A percentile compares a stretch with the other conserved stretches of the same genome.
These are phyloP conservation scores for Haliclona indistincta DNA, from an alignment of 37 sponge, comb jelly and placozoan genomes.

Conservation along the genomic window DNA sequence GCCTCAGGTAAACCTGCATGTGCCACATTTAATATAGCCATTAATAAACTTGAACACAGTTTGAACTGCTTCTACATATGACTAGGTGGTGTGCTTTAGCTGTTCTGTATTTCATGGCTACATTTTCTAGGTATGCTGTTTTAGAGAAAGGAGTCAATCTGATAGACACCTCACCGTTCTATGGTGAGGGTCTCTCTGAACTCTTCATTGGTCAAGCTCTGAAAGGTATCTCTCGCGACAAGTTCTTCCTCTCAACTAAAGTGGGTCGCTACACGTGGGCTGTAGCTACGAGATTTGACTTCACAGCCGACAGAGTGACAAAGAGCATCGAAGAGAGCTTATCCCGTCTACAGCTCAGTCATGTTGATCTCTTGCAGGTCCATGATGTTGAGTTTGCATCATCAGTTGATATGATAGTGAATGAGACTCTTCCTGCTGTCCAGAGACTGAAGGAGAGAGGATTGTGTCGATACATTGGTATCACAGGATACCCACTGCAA, in stretches of 20 bases:
- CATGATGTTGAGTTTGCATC: slow-evolving; percentile 98
- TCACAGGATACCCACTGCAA: slow-evolving; percentile 86
- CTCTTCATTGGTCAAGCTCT: slow-evolving; percentile 77
- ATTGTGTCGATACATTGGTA: slow-evolving; percentile 83
- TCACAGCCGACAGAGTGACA: slow-evolving; percentile 63
- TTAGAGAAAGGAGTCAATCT: slow-evolving; percentile 79
- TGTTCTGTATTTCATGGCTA: too few species aligned
- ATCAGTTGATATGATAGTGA: slow-evolving; percentile 66
- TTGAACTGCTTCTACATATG: too few species aligned
- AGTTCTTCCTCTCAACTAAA: slow-evolving; percentile 80
- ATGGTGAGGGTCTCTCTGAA: slow-evolving; percentile 88
- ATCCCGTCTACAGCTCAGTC: slow-evolving; percentile 58
- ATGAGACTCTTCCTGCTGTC: slow-evolving; percentile 88
- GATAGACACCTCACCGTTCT: slow-evolving; percentile 93
- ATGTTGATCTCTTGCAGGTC: slow-evolving; percentile 84
- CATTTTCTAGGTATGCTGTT: too few species aligned
- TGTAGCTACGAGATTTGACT: slow-evolving; percentile 75
- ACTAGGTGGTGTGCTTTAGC: too few species aligned
- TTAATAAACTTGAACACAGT: too few species aligned
- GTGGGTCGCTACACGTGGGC: slow-evolving; percentile 78
- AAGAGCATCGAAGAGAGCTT: slow-evolving; percentile 71
- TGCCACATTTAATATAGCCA: too few species aligned
- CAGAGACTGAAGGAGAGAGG: slow-evolving; percentile 73
- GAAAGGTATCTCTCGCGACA: slow-evolving; percentile 59
- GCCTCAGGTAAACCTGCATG: too few species aligned